These are phyloP conservation scores for Oostethus manadensis DNA, from an alignment of 2,113 vertebrate species.

Conservation along the genomic window DNA sequence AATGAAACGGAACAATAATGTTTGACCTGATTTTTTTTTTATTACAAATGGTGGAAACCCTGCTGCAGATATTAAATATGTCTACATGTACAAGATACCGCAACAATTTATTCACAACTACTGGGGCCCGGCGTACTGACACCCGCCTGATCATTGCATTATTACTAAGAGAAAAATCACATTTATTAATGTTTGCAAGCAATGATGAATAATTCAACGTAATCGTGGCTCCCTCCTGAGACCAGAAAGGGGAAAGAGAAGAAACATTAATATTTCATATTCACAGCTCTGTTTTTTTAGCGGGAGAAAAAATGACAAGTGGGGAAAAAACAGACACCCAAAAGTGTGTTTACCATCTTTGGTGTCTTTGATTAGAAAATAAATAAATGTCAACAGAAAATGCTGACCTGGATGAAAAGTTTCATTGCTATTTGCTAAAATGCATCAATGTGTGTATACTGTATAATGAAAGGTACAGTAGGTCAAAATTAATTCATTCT, in stretches of 20 bases:
- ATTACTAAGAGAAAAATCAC: constrained; percentile 24
- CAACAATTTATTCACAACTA: constrained; percentile 56
- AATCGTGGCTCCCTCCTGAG: constrained; percentile 28
- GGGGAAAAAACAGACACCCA: constrained; percentile 16
- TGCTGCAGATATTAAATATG: constrained; percentile 56
- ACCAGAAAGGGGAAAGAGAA: constrained; percentile 17
- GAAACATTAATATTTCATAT: constrained; percentile 44
- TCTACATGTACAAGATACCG: constrained; percentile 45
- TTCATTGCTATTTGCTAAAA: constrained; percentile 13
- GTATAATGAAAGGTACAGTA: not conserved
- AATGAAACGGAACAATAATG: not conserved
- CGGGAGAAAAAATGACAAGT: constrained; percentile 17
- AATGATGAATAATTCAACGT: constrained; percentile 37
- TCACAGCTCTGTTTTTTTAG: constrained; percentile 30
- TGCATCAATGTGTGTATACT: too few species aligned
- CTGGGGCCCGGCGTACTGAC: constrained; percentile 18
- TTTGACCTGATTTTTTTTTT: not conserved
- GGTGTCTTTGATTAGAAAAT: not conserved
- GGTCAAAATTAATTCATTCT: constrained; percentile 5
- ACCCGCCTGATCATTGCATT: constrained; percentile 20
- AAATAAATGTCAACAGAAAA: not conserved
- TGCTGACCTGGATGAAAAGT: not conserved
- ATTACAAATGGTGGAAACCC: not conserved
- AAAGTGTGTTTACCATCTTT: constrained; percentile 15
- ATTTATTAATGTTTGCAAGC: constrained; percentile 36